A percentile compares a stretch with the other conserved stretches of the same genome.
Evolutionary conservation across 2,888 invertebrate genomes (phyloP).

Genomic region (Prosopocoilus inquinatus): DNA sequence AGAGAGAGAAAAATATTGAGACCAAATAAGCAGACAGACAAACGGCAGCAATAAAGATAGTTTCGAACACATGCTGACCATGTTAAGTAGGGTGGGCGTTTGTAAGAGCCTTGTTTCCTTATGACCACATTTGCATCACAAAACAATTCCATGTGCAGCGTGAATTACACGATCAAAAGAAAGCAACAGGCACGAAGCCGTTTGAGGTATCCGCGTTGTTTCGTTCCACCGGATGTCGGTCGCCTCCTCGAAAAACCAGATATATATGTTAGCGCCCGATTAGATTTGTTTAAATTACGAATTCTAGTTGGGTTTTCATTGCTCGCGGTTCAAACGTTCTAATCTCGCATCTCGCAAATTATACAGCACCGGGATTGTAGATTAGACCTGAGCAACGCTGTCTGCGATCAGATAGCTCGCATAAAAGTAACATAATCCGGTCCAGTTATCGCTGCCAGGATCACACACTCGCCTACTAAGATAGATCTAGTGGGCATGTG

Average conservation of each 20-base stretch:
- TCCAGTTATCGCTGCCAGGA: not conserved
- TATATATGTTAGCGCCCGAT: not conserved
- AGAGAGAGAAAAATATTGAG: not conserved
- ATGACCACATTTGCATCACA: conserved; percentile 42
- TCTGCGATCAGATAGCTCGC: conserved; percentile 5
- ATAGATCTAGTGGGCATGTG: conserved; percentile 9
- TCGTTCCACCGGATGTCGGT: no score
- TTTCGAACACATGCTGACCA: conserved; percentile 34
- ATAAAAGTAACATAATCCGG: conserved; percentile 9
- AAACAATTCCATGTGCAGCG: conserved; percentile 29
- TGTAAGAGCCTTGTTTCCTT: conserved; percentile 41
- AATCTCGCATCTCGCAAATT: not conserved
- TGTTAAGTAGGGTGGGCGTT: conserved; percentile 41
- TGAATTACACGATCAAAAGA: conserved; percentile 2
- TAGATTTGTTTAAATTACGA: conserved; percentile 2
- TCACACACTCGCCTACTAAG: conserved; percentile 9
- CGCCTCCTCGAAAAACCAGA: not conserved
- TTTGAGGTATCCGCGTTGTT: not conserved
- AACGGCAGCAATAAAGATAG: conserved; percentile 33
- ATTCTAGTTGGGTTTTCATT: not conserved
- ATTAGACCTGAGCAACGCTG: not conserved
- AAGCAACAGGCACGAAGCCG: not conserved
- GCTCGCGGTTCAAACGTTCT: conserved; percentile 1
- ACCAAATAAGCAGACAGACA: conserved; percentile 9
- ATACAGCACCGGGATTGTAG: conserved; percentile 2